Evolutionary conservation across 1,140 invertebrate species (phyloP), one percentile per base, ranked within the genome.

Genomic region (Zaprionus capensis): DNA sequence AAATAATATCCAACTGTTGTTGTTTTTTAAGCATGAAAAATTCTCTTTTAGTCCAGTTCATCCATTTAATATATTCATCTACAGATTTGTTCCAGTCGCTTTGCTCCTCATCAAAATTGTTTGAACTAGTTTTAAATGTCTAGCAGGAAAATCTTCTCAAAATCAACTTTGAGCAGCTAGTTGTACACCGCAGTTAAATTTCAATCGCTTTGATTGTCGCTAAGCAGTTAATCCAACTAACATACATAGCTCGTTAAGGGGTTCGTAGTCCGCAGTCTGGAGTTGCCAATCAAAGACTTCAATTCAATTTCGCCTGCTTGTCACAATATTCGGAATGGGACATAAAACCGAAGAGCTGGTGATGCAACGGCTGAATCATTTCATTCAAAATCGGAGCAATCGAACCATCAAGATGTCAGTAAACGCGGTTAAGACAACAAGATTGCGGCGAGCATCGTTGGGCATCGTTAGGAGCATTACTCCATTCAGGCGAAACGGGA

Each of bases 371-470:
- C 46, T 49, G 46, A 64, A 58, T 75, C 76, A 88, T 80, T 80
- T 79, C 81, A 82, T 76, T 90, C 79, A 90, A 91, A 91, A 85
- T 91, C 85, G 79, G 82, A 80, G 79, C 82, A 88, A 87, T 87
- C 82, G 78, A 82, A 71, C 67, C 86, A 85, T 91, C 85, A 91
- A 80, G 75, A 91, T 85, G 85, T 86, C 86, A 88, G 81, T 90
- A 84, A 84, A 82, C 64, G 81, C 79, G 82, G 82, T 77, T 77
- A 82, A 91, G 82, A 91, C 86, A 90, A 85, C 76, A 85, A 90
- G 83, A 85, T 91, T 85, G 80, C 85, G 76, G 71, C 73, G 70
- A 44, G 65, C 56, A 24, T 24, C 46, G 46, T 20, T 24, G 46
- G 46, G 79, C 81, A 83, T 88, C 81, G 84, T 90, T 90, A 79